Evolutionary conservation across 2,888 invertebrate species (phyloP).

Genomic region (Diarsia brunnea): DNA sequence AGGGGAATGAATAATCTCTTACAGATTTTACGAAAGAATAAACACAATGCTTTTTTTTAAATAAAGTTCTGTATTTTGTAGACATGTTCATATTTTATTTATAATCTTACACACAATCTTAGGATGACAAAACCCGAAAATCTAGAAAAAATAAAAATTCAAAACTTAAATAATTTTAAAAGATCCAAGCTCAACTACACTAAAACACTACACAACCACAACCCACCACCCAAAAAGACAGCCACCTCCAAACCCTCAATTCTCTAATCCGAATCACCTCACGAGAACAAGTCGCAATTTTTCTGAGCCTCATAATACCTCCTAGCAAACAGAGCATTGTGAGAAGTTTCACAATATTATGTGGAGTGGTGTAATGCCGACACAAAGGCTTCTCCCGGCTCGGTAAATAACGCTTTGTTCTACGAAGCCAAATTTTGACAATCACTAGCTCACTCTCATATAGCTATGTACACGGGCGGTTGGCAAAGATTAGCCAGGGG

Average conservation of each 20-base stretch:
- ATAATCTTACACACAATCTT: not conserved
- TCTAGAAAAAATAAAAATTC: not conserved
- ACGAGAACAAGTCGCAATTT: conserved; percentile 76
- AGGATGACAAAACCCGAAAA: not conserved
- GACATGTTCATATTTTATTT: not conserved
- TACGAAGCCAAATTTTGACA: conserved; percentile 91
- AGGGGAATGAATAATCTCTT: conserved; percentile 15
- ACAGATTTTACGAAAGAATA: too few relatives aligned
- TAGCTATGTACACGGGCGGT: conserved; percentile 79
- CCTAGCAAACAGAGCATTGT: conserved; percentile 87
- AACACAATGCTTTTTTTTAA: not conserved
- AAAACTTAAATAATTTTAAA: not conserved
- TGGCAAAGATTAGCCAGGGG: conserved; percentile 76
- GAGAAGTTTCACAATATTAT: conserved; percentile 90
- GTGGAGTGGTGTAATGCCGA: conserved; percentile 90
- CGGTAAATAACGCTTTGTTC: conserved; percentile 91
- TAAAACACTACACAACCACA: not conserved
- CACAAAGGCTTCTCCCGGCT: conserved; percentile 88
- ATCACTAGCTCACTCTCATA: conserved; percentile 89
- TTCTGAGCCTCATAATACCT: conserved; percentile 82
- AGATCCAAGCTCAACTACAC: not conserved
- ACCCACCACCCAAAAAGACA: conserved; percentile 8
- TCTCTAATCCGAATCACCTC: conserved; percentile 79
- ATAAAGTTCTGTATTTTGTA: too few relatives aligned
- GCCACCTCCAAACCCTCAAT: conserved; percentile 33